phyloP scores from a whole-genome alignment of 2,113 vertebrate species.

The Tichodroma muraria region DNA sequence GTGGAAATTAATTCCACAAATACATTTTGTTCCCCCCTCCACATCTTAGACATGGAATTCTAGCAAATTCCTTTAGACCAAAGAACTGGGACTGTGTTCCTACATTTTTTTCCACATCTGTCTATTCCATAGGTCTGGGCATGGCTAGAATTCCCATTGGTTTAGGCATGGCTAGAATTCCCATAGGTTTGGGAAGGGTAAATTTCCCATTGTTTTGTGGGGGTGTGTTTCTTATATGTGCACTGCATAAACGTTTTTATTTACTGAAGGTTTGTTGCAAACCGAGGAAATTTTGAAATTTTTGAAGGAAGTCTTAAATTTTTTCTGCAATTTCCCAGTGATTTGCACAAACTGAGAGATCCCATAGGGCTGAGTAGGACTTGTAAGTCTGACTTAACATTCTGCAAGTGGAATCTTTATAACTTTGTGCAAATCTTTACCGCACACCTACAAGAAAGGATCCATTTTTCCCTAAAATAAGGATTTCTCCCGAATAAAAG shows the following conservation, averaged over 20 bases:
- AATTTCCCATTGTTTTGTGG: not conserved
- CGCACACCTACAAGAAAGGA: not conserved
- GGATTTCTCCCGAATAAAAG: not conserved
- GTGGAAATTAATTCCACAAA: not conserved
- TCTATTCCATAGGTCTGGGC: not conserved
- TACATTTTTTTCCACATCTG: accelerated
- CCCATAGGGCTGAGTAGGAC: not conserved
- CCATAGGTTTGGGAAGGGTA: not conserved
- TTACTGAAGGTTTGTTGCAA: not conserved
- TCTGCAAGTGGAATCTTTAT: not conserved
- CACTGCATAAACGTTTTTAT: not conserved
- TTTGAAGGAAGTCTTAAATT: not conserved
- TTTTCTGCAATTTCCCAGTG: not conserved
- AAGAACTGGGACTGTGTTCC: not conserved
- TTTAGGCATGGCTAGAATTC: not conserved
- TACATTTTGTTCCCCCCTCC: not conserved
- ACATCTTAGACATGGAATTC: not conserved
- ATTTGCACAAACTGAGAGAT: not conserved
- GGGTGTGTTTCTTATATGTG: not conserved
- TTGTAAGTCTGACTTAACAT: not conserved
- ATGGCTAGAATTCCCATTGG: not conserved
- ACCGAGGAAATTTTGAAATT: not conserved
- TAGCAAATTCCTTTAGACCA: not conserved
- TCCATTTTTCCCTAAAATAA: not conserved
- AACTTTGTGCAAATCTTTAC: not conserved